Evolutionary conservation across 1,140 invertebrate species (phyloP), one percentile per base, ranked within the genome.

Genomic region (Doryteuthis pealeii): DNA sequence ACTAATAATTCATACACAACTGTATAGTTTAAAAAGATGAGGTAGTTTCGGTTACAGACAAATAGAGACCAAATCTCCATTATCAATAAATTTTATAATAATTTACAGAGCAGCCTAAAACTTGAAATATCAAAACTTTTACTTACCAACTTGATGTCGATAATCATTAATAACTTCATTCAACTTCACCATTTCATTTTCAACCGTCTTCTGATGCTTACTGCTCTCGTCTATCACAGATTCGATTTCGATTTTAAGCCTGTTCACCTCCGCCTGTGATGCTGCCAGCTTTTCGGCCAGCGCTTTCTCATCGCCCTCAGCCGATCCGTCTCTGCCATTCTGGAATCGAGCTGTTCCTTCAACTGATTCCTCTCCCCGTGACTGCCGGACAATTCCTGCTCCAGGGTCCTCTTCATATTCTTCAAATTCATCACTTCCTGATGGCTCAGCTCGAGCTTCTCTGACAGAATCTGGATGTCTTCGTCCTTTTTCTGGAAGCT

Each of bases 381-480:
- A 31, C 15, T 33, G 28, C 3, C 43, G 1, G n/a, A 8, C 33
- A 68, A 33, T 30, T 72, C 71, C n/a, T 75, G 70, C 30, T 75
- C 67, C 18, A 72, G 28, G 30, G 14, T 28, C 31, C 43, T 40
- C 70, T 73, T 45, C 58, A 49, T 68, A 3, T 71, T 58, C 62
- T 75, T 45, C 6, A 75, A 40, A 14, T 73, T 70, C 15, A 31
- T 66, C n/a, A 74, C 1, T 12, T 70, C 68, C n/a, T 33, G 22
- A 26, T 70, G 68, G 32, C 32, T 62, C 30, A 35, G 32, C 68
- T 70, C 40, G 12, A 35, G 68, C 31, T 31, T 22, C 28, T 70
- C n/a, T 26, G 31, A 28, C 26, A 22, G 26, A 62, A 6, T 62
- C 54, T 62, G 18, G 54, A 62, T 6, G 5, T n/a, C 18, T 18